phyloP scores from a whole-genome alignment of 2,113 vertebrate genomes.

The Halcyon malimbica region DNA sequence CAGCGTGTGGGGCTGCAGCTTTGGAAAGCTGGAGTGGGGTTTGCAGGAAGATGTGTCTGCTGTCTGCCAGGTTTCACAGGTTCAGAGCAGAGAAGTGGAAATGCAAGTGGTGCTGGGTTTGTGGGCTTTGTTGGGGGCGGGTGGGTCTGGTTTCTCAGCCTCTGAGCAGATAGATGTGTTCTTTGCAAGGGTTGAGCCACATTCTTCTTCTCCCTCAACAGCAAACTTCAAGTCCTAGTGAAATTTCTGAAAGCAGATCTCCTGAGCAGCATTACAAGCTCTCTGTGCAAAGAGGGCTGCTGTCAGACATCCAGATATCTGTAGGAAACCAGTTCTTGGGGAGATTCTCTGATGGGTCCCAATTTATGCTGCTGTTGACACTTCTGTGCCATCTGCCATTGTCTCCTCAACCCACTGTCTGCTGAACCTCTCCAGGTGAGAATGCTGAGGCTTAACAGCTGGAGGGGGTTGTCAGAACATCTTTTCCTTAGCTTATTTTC shows the following conservation, averaged over 20 bases:
- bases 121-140: background rate
- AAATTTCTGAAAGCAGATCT: background rate
- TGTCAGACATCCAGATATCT: background rate
- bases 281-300: background rate
- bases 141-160: background rate
- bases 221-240: background rate
- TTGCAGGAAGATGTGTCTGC: background rate
- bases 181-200: background rate
- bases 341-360: background rate
- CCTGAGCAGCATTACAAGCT: background rate
- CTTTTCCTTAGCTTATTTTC: background rate
- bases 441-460: background rate
- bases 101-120: background rate
- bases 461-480: background rate
- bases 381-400: background rate
- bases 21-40: background rate
- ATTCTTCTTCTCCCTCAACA: background rate
- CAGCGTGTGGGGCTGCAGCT: rapidly evolving
- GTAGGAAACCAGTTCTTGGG: background rate
- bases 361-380: background rate
- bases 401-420: rapidly evolving
- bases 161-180: background rate
- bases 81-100: background rate
- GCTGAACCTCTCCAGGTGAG: background rate
- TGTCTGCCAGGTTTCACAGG: background rate